Evolutionary conservation across 1,140 invertebrate species (phyloP), one percentile per base, ranked within the genome.

Genomic region (Lucilia sericata): DNA sequence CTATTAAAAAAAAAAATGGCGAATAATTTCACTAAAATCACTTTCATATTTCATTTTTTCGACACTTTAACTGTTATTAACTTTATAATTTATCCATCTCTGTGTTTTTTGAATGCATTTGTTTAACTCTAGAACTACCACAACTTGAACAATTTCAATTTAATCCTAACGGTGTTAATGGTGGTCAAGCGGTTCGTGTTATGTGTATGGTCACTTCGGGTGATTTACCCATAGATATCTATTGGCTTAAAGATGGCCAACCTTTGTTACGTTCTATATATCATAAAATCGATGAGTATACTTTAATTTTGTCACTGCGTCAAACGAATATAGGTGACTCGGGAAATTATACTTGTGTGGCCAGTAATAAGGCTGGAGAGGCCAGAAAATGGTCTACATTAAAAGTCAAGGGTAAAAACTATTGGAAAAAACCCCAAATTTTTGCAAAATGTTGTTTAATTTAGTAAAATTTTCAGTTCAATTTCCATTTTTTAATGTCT

Each of bases 291-390:
- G 92, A 92, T 84, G 90, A 91, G 85, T 89, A 92, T 86, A 95
- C 94, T 90, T 94, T 94, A 88, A 94, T 95, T 86, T 92, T 97
- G 70, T 95, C 94, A 85, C 95, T 97, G 88, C 93, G 95, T 82
- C 92, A 94, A 42, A 94, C 96, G 70, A 92, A 93, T 81, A 95
- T 93, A 74, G 91, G 92, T 86, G 94, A 91, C 83, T 88, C 89
- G 84, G 95, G 94, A 86, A 93, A 92, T 88, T 95, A 95, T 88
- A 88, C 93, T 93, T 94, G 88, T 47, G 84, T 49, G 81, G 81
- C 60, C 81, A 49, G 80, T 17, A 84, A 84, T 84, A 55, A 47
- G 25, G 84, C 84, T 8, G 84, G 84, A 55, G 80, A 75, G 30
- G 85, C 92, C 87, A 92, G 92, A 85, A 92, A 93, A 86, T 92